A percentile compares a stretch with the other conserved stretches of the same genome.
phyloP scores from a whole-genome alignment of 2,888 invertebrate species.

The Acrobasis repandana region DNA sequence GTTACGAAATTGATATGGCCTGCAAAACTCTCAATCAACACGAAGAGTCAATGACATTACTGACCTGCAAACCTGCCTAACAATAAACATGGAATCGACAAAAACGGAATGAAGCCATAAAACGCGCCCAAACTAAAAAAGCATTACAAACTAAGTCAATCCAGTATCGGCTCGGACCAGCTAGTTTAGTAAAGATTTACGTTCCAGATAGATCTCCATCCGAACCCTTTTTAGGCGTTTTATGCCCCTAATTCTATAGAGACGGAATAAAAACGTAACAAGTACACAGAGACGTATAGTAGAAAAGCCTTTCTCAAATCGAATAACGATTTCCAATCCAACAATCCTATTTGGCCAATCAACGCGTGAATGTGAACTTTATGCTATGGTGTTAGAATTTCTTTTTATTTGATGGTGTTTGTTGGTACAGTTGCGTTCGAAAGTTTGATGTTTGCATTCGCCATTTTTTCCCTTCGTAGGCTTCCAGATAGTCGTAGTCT shows the following conservation, averaged over 20 bases:
- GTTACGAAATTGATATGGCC: too few relatives aligned
- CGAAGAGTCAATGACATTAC: neutral
- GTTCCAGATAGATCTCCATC: constrained; percentile 37
- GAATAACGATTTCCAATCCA: constrained; percentile 20
- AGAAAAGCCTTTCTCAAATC: constrained; percentile 40
- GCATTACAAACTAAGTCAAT: constrained; percentile 24
- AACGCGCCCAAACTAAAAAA: constrained; percentile 21
- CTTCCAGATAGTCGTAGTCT: constrained; percentile 4
- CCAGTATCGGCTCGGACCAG: constrained; percentile 13
- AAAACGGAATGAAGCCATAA: constrained; percentile 24
- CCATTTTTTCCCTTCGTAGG: constrained; percentile 42
- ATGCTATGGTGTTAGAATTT: neutral
- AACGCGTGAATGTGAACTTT: constrained; percentile 4
- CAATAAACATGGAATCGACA: constrained; percentile 4
- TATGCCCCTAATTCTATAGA: constrained; percentile 55
- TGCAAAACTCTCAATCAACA: too few relatives aligned
- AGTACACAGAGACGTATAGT: constrained; percentile 34
- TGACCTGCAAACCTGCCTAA: constrained; percentile 5
- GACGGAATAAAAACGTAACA: constrained; percentile 45
- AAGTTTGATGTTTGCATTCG: constrained; percentile 49
- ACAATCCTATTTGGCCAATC: constrained; percentile 22
- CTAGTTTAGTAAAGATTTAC: constrained; percentile 48
- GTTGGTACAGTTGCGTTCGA: constrained; percentile 38
- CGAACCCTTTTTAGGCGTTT: constrained; percentile 60
- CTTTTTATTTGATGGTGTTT: constrained; percentile 22